Conservation (phyloP, 2,113 vertebrate genomes). For the Pelvicachromis taeniatus region DNA sequence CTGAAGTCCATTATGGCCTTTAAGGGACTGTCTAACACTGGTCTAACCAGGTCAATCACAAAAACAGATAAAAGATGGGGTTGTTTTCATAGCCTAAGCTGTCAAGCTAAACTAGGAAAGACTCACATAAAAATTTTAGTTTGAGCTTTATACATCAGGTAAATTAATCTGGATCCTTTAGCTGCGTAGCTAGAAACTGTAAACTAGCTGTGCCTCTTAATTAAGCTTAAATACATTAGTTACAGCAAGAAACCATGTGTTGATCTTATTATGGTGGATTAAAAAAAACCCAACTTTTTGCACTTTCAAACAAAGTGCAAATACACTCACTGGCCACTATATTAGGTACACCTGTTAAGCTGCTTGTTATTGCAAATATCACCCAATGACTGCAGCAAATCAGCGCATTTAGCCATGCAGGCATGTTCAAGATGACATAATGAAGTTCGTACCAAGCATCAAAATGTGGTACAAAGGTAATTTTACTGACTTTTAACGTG, state of each 20-base stretch:
- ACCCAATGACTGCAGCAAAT: background rate
- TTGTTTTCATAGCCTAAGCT: background rate
- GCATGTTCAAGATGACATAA: background rate
- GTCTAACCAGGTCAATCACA: background rate
- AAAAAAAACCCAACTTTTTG: no score
- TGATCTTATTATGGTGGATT: background rate
- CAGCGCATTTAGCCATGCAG: background rate
- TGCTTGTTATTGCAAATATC: background rate
- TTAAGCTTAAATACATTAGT: background rate
- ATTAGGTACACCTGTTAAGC: background rate
- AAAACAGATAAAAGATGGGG: background rate
- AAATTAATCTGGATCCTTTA: background rate
- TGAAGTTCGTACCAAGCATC: background rate
- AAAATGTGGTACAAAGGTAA: background rate
- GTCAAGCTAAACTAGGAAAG: background rate
- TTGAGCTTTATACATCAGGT: background rate
- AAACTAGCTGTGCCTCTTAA: background rate
- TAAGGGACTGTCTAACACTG: no score
- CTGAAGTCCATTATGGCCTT: background rate
- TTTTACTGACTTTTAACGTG: background rate
- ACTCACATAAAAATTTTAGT: background rate
- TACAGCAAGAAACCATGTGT: background rate
- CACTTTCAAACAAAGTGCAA: no score
- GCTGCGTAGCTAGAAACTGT: background rate
- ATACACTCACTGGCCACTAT: background rate